These are phyloP conservation scores for Rhagoletis pomonella DNA, from an alignment of 1,140 invertebrate genomes.

Conservation along the genomic window DNA sequence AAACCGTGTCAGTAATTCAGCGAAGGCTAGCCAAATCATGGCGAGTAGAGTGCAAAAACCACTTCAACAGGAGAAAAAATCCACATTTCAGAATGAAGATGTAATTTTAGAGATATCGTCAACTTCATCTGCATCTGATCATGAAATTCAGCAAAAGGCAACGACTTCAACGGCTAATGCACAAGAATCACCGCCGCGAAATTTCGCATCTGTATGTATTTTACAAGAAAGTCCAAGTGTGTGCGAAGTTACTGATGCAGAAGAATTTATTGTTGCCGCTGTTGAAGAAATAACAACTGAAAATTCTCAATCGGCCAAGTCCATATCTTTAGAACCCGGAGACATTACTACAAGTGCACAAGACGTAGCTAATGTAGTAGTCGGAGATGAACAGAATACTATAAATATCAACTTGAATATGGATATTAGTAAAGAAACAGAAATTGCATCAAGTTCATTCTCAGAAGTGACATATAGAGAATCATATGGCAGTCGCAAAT, in stretches of 20 bases:
- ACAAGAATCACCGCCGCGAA: constrained; percentile 30
- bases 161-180: not conserved
- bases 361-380: not conserved
- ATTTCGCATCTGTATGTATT: constrained; percentile 50
- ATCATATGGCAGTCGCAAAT: not conserved
- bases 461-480: not conserved
- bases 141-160: not conserved
- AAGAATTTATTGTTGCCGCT: constrained; percentile 50
- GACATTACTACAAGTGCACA: not conserved
- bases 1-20: not conserved
- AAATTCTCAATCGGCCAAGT: not conserved
- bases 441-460: not conserved
- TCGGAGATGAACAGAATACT: not conserved
- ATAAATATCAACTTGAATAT: not conserved
- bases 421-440: not conserved
- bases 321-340: not conserved
- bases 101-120: constrained; percentile 50
- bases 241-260: not conserved
- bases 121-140: constrained; percentile 32
- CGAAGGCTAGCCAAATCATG: not conserved
- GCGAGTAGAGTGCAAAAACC: not conserved
- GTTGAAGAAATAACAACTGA: constrained; percentile 51
- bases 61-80: not conserved
- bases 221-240: constrained; percentile 39
- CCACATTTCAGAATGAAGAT: not conserved